These are phyloP conservation scores for Heterocephalus glaber DNA, from an alignment of 2,113 vertebrate genomes.

Conservation along the genomic window DNA sequence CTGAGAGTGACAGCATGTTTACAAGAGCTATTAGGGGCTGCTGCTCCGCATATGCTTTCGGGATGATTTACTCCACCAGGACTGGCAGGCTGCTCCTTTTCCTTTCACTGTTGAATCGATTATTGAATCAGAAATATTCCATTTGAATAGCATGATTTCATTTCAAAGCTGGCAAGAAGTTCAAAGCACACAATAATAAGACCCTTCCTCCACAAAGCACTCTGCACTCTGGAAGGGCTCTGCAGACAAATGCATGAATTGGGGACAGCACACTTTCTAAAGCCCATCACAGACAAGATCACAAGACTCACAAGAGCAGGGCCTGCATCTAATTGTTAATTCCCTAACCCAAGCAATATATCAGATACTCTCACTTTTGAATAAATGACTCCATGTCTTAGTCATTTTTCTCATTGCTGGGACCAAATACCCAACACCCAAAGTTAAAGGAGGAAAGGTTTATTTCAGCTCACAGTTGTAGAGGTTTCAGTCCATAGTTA, in stretches of 20 bases:
- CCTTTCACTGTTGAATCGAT: constrained; percentile 71
- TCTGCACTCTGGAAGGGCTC: background rate
- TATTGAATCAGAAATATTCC: constrained; percentile 67
- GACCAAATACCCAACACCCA: background rate
- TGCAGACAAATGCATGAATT: background rate
- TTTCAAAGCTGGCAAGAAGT: constrained; percentile 51
- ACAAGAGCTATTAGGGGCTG: constrained; percentile 69
- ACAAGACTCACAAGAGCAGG: background rate
- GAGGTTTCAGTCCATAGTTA: background rate
- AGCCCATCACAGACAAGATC: background rate
- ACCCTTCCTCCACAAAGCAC: background rate
- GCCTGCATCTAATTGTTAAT: background rate
- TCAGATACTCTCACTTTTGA: background rate
- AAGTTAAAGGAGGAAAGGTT: background rate
- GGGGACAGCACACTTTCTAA: background rate
- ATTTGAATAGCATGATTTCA: constrained; percentile 68
- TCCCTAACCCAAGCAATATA: background rate
- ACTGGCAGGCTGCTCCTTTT: constrained; percentile 51
- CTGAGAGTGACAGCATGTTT: constrained; percentile 68
- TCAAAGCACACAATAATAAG: constrained; percentile 16
- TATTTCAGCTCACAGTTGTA: background rate
- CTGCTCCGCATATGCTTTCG: background rate
- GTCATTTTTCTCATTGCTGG: background rate
- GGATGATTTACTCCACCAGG: constrained; percentile 61
- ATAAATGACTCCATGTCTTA: background rate